Conservation (phyloP, 2,797 vertebrate genomes). For the Pangasius mekongensis region DNA sequence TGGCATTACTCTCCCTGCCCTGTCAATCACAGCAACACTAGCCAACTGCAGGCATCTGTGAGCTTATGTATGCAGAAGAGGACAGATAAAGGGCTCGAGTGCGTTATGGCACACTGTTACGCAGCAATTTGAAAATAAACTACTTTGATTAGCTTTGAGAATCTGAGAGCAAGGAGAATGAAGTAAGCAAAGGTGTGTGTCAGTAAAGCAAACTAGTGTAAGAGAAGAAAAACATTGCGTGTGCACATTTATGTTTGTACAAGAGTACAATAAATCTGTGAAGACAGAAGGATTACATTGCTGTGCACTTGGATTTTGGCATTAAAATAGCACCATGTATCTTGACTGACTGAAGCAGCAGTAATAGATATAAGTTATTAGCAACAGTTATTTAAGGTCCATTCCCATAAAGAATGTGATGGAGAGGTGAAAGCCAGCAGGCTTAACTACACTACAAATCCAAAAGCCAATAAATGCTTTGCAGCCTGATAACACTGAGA, state of each 20-base stretch:
- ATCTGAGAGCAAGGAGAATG: not conserved
- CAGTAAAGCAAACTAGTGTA: not conserved
- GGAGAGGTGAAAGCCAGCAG: not conserved
- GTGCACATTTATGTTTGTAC: not conserved
- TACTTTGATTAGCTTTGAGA: not conserved
- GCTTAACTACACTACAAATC: not conserved
- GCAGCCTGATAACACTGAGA: constrained; percentile 30
- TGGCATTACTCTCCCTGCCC: not conserved
- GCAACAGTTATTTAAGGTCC: not conserved
- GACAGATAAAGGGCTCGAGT: not conserved
- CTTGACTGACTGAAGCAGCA: not conserved
- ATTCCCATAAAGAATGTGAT: not conserved
- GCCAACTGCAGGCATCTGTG: not conserved
- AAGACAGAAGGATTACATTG: not conserved
- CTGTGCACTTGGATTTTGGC: not conserved
- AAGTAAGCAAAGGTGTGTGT: not conserved
- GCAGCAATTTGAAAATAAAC: not conserved
- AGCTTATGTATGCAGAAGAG: not conserved
- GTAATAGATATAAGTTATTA: not conserved
- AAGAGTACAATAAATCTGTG: not conserved
- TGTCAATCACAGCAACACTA: not conserved
- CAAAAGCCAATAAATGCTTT: not conserved
- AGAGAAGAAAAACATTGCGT: not conserved
- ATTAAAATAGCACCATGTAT: not conserved
- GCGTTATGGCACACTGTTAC: not conserved